phyloP scores from a whole-genome alignment of 2,797 vertebrate species.

The Mergus octosetaceus region DNA sequence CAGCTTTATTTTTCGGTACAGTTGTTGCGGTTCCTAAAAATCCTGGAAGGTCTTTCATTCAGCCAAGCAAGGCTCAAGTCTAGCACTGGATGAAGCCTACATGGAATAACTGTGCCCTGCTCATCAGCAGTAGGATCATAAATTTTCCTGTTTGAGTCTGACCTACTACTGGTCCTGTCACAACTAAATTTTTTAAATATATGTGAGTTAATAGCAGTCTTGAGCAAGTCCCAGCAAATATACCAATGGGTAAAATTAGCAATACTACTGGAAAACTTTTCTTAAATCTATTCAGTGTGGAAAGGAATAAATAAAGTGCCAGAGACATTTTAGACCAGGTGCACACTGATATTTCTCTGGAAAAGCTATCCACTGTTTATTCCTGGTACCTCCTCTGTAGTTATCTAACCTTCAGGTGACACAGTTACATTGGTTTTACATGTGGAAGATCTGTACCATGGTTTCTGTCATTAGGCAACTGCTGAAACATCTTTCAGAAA shows the following conservation, averaged over 20 bases:
- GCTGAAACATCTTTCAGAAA: background rate
- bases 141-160: background rate
- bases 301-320: background rate
- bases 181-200: background rate
- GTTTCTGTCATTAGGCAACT: background rate
- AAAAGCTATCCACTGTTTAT: background rate
- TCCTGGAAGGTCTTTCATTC: background rate
- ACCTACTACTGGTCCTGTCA: background rate
- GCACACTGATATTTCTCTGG: background rate
- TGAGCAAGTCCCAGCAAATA: background rate
- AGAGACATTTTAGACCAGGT: background rate
- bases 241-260: background rate
- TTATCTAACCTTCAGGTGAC: background rate
- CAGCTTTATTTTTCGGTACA: background rate
- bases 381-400: background rate
- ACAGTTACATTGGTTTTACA: background rate
- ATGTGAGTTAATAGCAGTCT: background rate
- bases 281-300: background rate
- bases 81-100: background rate
- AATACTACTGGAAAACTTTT: background rate
- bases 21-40: background rate
- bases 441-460: background rate
- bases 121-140: background rate
- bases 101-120: rapidly evolving
- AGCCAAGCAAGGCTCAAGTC: background rate